A percentile compares a stretch with the other conserved stretches of the same genome.
Conservation (phyloP, 2,113 vertebrate genomes). For the Accipiter cooperii region DNA sequence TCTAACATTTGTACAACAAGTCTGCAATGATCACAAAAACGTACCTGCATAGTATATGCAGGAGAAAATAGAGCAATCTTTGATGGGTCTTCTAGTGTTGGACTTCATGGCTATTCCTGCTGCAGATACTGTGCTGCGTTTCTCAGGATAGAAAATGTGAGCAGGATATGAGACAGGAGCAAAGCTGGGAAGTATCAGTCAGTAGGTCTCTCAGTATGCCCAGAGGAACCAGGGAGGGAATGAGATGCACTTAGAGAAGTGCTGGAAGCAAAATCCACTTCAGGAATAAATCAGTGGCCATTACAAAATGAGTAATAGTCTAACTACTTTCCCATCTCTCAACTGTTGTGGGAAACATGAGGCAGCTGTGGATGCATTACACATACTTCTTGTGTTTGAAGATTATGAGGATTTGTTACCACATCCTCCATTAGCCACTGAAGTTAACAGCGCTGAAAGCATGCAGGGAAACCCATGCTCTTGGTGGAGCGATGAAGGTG, state of each 20-base stretch:
- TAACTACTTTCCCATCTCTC: not conserved
- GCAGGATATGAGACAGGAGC: not conserved
- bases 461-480: not conserved
- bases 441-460: not conserved
- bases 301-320: not conserved
- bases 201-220: not conserved
- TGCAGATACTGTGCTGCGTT: not conserved
- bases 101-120: not conserved
- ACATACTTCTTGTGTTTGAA: not conserved
- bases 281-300: constrained; percentile 3
- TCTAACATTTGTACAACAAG: not conserved
- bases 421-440: not conserved
- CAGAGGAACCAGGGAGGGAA: not conserved
- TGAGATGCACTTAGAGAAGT: not conserved
- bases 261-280: not conserved
- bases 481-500: not conserved
- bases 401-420: not conserved
- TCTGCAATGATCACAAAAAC: not conserved
- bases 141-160: not conserved
- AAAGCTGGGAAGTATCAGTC: not conserved
- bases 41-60: not conserved
- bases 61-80: not conserved
- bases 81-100: not conserved
- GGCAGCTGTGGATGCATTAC: not conserved
- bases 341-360: not conserved